Evolutionary conservation across 2,888 invertebrate genomes (phyloP), one percentile per base, ranked within the genome.

Genomic region (Oscheius sp.): DNA sequence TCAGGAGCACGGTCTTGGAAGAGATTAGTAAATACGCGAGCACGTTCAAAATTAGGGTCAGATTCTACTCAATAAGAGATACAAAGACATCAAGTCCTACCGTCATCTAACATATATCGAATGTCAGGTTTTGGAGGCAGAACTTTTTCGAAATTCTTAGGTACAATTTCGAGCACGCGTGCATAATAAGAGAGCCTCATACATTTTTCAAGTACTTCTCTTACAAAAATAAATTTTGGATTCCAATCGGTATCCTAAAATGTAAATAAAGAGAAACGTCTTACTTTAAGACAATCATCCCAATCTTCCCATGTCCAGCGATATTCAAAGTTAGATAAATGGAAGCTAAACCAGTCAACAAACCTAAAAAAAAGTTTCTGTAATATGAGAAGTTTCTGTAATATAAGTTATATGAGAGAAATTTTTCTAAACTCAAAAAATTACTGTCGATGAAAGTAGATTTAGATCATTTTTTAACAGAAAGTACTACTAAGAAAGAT

Each of bases 281-380:
- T 50, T 20, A 77, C 82, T 63, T 84, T 76, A 12, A 87, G 72
- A 72, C 87, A 87, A 30, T 86, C 86, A 8, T 80, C 77, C 89
- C 89, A 89, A 70, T 89, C 89, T 22, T 87, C 86, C 98, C 98
- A 98, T 1, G 94, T 94, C 97, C 97, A 98, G 63, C 95, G 91
- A 87, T 95, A 98, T 87, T 98, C 96, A 87, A 98, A 98, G 89
- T 98, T 98, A 87, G 96, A 96, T 87, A 98, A 90, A 88, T 98
- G 97, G 87, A 97, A 97, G 0, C 94, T 91, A 88, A 98, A 98
- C 98, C 98, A 99, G 87, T 91, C 92, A 26, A 93, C 93, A 87
- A 98, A 95, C 82, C 96, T 91, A 87, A 14, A 88, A 47, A 20
- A 12, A 6, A 4, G 17, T n/a, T 12, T 38, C 20, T 51, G 14